Evolutionary conservation across 2,888 invertebrate species (phyloP), one percentile per base, ranked within the genome.

Genomic region (Nomada fucata): DNA sequence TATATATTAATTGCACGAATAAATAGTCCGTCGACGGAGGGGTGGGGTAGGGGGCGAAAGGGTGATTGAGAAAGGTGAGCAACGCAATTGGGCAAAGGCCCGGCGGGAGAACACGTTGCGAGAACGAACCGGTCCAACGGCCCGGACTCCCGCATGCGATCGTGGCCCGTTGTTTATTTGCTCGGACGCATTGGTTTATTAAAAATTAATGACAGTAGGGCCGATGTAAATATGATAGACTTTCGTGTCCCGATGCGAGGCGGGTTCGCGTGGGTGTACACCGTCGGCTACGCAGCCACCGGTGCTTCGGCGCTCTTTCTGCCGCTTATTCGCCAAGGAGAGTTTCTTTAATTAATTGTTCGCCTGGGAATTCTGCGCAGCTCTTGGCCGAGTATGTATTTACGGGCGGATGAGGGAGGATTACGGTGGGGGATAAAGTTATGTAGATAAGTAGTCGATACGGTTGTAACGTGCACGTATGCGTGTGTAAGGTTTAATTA

Each of bases 1-100:
- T 92, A 93, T 93, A 91, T 92, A 93, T 93, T 93, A 93, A 93
- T 93, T 93, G 93, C 89, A 86, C 90, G 89, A 93, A 93, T 93
- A 93, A 93, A 93, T 92, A 92, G 91, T 89, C 84, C 7, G 70
- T 29, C 23, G 73, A 57, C 20, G 29, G 53, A 10, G 55, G 23
- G 52, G 67, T 0, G 44, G 29, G 42, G 29, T 23, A 42, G 47
- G 13, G 44, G 60, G 23, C 57, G 57, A 11, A 57, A 57, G 26
- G 23, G 23, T 11, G 59, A 47, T 36, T 36, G 36, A 15, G 47
- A 47, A 47, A 15, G 15, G 47, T 47, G 15, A 10, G 47, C 50
- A 42, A 52, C 50, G 76, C 69, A 72, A 79, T 85, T 79, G 79
- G 74, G 80, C 69, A 83, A 47, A 79, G 63, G 75, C 83, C 78